These are phyloP conservation scores for Melanerpes aurifrons DNA, from an alignment of 2,113 vertebrate species.

Conservation along the genomic window DNA sequence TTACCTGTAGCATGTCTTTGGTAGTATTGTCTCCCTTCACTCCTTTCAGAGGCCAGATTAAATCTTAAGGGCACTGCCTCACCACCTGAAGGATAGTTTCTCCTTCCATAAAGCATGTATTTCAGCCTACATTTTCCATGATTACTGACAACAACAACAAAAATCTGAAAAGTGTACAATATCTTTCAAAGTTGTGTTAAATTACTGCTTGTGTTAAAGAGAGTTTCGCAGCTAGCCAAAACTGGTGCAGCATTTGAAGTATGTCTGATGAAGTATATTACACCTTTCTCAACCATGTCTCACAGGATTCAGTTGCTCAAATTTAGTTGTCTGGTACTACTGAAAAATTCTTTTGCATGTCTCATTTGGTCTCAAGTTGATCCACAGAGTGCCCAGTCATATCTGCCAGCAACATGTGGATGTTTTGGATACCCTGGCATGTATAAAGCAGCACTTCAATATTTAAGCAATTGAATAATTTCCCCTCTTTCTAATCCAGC, in stretches of 20 bases:
- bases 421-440: not conserved
- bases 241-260: not conserved
- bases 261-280: not conserved
- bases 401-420: not conserved
- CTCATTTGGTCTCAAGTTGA: not conserved
- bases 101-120: not conserved
- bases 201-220: not conserved
- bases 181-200: not conserved
- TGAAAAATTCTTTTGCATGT: not conserved
- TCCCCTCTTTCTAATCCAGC: not conserved
- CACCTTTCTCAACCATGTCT: not conserved
- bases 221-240: not conserved
- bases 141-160: not conserved
- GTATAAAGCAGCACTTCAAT: not conserved
- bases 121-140: not conserved
- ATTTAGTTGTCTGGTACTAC: not conserved
- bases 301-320: not conserved
- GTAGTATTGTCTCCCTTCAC: not conserved
- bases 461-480: not conserved
- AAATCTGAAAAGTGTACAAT: not conserved
- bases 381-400: not conserved
- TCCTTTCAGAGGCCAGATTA: not conserved
- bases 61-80: not conserved
- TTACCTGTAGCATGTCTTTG: not conserved
- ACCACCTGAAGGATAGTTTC: not conserved